Conservation (phyloP, 2,888 invertebrate species). For the Lycia hirtaria region DNA sequence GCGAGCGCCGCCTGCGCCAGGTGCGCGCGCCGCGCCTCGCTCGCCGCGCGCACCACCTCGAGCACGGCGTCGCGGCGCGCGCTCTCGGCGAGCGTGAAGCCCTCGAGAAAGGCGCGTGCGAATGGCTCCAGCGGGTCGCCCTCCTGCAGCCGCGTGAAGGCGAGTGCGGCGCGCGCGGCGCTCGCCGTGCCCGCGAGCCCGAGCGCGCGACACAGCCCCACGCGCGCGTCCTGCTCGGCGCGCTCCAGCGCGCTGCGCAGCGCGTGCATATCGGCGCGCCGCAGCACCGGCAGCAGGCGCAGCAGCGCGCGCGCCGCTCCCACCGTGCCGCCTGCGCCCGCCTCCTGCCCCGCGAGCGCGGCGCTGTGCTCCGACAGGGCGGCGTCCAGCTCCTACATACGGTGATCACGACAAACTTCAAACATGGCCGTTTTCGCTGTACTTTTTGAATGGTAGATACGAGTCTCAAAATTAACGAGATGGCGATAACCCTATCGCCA, state of each 20-base stretch:
- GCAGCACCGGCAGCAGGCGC: constrained; percentile 14
- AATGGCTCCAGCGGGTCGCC: constrained; percentile 46
- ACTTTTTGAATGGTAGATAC: no score
- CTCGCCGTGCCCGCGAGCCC: constrained; percentile 54
- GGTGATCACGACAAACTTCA: not conserved
- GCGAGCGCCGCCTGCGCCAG: constrained; percentile 41
- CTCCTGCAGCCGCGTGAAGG: constrained; percentile 52
- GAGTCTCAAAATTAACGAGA: no score
- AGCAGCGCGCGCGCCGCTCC: constrained; percentile 30
- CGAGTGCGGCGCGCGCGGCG: constrained; percentile 53
- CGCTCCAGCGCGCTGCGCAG: constrained; percentile 6
- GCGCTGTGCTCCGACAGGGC: constrained; percentile 26
- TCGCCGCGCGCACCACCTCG: constrained; percentile 31
- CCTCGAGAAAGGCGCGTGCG: constrained; percentile 39
- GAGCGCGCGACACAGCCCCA: constrained; percentile 51
- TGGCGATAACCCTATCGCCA: no score
- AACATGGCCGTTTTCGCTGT: no score
- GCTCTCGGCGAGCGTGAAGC: constrained; percentile 41
- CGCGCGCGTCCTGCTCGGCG: constrained; percentile 11
- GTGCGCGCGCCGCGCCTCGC: constrained; percentile 40
- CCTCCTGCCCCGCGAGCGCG: constrained; percentile 37
- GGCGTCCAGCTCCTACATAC: constrained; percentile 24
- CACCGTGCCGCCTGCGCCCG: constrained; percentile 32
- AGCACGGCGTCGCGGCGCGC: constrained; percentile 51
- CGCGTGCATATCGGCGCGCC: constrained; percentile 21